Conservation (phyloP, 2,113 vertebrate species). For the Rhizomys pruinosus region DNA sequence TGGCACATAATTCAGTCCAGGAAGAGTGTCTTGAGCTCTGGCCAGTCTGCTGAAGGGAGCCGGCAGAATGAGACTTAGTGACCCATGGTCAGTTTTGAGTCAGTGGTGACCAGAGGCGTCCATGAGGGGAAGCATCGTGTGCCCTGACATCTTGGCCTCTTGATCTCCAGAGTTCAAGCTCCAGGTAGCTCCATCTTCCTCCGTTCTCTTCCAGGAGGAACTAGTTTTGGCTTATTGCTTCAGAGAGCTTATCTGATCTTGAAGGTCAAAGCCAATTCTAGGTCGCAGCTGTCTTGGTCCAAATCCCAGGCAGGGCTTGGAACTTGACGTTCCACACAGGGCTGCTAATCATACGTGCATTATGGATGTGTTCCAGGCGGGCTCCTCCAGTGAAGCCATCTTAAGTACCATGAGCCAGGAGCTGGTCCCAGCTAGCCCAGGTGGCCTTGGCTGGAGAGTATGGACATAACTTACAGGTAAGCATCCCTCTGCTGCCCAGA, state of each 20-base stretch:
- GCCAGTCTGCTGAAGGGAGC: neutral
- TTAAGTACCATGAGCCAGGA: conserved; percentile 92
- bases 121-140: neutral
- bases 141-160: neutral
- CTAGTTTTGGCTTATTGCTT: neutral
- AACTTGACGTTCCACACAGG: neutral
- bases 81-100: neutral
- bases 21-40: neutral
- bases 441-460: conserved; percentile 88
- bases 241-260: neutral
- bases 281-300: neutral
- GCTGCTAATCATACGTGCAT: neutral
- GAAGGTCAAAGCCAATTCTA: neutral
- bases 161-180: neutral
- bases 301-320: neutral
- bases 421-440: conserved; percentile 90
- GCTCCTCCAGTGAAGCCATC: conserved; percentile 94
- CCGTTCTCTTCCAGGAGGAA: neutral
- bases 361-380: conserved; percentile 86
- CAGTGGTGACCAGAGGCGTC: neutral
- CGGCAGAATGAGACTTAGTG: neutral
- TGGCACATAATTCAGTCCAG: neutral
- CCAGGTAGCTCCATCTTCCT: neutral
- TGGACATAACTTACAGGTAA: conserved; percentile 78
- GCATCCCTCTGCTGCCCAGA: neutral